Conservation (phyloP, 2,888 invertebrate species). For the Tupiocoris notatus region DNA sequence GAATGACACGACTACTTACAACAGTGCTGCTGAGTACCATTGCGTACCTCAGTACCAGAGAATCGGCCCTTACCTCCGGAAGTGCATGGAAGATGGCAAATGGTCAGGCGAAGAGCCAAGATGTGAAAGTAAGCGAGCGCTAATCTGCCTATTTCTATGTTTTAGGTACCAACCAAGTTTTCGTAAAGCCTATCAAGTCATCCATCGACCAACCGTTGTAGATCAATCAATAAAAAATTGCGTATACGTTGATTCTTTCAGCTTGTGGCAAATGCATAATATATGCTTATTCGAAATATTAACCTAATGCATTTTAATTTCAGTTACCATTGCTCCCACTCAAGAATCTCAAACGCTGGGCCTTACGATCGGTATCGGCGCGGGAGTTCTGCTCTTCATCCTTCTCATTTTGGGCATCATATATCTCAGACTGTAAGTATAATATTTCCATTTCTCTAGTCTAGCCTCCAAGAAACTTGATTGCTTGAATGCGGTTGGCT, state of each 20-base stretch:
- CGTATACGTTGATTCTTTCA: not conserved
- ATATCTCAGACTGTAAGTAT: constrained; percentile 76
- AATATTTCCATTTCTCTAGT: not conserved
- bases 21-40: constrained; percentile 84
- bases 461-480: no score
- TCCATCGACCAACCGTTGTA: no score
- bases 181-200: no score
- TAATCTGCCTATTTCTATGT: no score
- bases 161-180: no score
- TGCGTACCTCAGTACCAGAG: constrained; percentile 81
- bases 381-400: constrained; percentile 76
- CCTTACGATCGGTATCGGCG: constrained; percentile 79
- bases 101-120: constrained; percentile 87
- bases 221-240: not conserved
- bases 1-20: constrained; percentile 79
- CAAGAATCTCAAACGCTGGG: constrained; percentile 72
- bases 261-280: not conserved
- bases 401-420: constrained; percentile 75
- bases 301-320: constrained; percentile 48
- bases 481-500: no score
- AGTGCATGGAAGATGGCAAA: constrained; percentile 76
- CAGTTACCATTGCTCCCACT: constrained; percentile 64
- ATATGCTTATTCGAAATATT: not conserved
- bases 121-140: constrained; percentile 64
- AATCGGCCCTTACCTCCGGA: constrained; percentile 76